Evolutionary conservation across 1,140 invertebrate genomes (phyloP).

Genomic region (Drosophila auraria): DNA sequence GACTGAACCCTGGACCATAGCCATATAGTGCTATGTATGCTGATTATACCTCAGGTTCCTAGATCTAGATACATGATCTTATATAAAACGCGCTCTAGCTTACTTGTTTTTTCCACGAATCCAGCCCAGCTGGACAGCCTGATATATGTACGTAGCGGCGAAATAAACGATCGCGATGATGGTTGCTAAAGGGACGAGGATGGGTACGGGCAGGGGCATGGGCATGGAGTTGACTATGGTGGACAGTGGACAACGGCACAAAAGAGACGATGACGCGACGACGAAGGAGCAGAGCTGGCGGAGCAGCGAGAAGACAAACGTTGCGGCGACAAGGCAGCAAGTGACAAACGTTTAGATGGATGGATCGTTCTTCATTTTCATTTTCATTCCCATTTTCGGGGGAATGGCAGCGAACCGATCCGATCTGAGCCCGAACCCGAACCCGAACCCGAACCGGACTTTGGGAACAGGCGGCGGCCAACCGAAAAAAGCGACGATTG

Average conservation of each 20-base stretch:
- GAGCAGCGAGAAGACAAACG: conserved; percentile 76
- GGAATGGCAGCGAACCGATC: not conserved
- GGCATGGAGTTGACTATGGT: conserved; percentile 1
- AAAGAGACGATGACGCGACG: conserved; percentile 44
- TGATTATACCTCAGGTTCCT: not conserved
- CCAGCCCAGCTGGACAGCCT: conserved; percentile 50
- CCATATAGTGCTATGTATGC: not conserved
- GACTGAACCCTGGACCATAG: not conserved
- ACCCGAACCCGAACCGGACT: conserved; percentile 26
- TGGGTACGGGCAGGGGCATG: not conserved
- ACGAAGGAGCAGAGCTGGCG: conserved; percentile 74
- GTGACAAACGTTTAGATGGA: conserved; percentile 83
- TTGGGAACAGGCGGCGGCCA: conserved; percentile 35
- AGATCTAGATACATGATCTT: conserved; percentile 41
- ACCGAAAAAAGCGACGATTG: conserved; percentile 80
- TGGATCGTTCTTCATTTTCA: conserved; percentile 73
- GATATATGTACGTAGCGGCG: conserved; percentile 48
- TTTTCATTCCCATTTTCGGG: not conserved
- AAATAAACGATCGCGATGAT: conserved; percentile 63
- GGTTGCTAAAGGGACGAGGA: conserved; percentile 22
- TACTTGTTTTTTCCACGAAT: conserved; percentile 32
- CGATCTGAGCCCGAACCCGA: conserved; percentile 3
- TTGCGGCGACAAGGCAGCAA: conserved; percentile 77
- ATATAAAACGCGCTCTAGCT: not conserved
- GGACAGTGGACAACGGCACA: conserved; percentile 27